phyloP scores from a whole-genome alignment of 2,113 vertebrate genomes.

The Marmota monax region DNA sequence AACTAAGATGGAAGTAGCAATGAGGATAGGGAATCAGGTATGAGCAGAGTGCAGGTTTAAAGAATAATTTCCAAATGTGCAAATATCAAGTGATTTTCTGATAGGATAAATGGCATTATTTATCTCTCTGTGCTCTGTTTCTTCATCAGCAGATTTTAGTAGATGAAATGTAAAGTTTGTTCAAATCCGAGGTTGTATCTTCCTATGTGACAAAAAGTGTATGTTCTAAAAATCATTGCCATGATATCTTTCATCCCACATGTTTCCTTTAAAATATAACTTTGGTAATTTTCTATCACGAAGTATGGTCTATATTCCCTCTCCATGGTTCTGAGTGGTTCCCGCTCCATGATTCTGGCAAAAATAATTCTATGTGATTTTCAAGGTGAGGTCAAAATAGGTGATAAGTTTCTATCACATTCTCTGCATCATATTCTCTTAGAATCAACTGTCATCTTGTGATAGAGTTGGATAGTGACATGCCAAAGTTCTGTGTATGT shows the following conservation, averaged over 20 bases:
- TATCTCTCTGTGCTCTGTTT: neutral
- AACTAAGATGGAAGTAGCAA: neutral
- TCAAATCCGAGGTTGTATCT: neutral
- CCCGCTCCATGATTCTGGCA: neutral
- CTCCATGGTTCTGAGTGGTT: neutral
- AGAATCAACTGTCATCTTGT: neutral
- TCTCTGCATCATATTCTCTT: neutral
- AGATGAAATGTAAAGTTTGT: conserved; percentile 21
- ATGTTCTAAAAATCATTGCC: neutral
- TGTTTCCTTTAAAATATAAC: conserved; percentile 15
- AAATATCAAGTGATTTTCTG: neutral
- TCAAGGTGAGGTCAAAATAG: neutral
- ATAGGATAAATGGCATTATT: neutral
- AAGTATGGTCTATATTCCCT: neutral
- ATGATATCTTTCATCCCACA: neutral
- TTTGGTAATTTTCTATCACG: neutral
- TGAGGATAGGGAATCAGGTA: neutral
- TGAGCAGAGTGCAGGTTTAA: neutral
- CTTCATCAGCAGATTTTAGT: neutral
- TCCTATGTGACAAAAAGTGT: neutral
- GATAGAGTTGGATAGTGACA: neutral
- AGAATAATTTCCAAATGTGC: neutral
- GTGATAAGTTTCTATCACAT: neutral
- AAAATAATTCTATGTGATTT: neutral
- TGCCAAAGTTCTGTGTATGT: neutral